Conservation (phyloP, 2,888 invertebrate species). For the Stegophylla sp. region DNA sequence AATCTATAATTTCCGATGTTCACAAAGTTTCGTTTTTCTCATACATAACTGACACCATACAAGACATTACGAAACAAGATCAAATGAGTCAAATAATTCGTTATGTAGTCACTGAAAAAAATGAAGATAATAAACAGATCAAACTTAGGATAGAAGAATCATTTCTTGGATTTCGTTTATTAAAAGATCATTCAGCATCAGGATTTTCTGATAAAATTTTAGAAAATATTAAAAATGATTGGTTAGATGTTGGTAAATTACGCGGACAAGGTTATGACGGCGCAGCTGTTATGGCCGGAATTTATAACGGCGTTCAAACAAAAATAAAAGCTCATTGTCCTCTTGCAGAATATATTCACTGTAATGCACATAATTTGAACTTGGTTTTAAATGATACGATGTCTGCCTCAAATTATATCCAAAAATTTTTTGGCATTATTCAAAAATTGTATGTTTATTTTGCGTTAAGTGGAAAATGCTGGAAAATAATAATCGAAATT, state of each 20-base stretch:
- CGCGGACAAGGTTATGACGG: too few species aligned
- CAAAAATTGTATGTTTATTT: conserved; percentile 19
- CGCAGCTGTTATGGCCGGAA: conserved; percentile 1
- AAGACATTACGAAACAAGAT: conserved; percentile 60
- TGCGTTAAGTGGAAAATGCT: conserved; percentile 2
- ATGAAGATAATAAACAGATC: conserved; percentile 18
- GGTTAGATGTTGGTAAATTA: too few species aligned
- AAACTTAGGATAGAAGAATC: conserved; percentile 32
- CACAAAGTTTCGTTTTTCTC: conserved; percentile 57
- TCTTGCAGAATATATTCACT: conserved; percentile 16
- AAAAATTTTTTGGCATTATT: background rate
- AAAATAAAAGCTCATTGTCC: conserved; percentile 18
- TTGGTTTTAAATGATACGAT: conserved; percentile 24
- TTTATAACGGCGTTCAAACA: conserved; percentile 7
- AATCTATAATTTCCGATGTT: conserved; percentile 44
- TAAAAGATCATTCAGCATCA: conserved; percentile 10
- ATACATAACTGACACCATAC: conserved; percentile 65
- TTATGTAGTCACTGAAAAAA: conserved; percentile 36
- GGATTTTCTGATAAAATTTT: conserved; percentile 22
- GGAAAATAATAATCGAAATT: conserved; percentile 17
- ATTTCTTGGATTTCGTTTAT: conserved; percentile 30
- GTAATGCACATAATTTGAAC: background rate
- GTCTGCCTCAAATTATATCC: conserved; percentile 4
- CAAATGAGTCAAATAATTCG: conserved; percentile 57
- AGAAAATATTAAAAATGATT: too few species aligned